Base-by-base conservation (phyloP, 53 echinoderm and acorn worm species). In the Holothuria scabra region DNA sequence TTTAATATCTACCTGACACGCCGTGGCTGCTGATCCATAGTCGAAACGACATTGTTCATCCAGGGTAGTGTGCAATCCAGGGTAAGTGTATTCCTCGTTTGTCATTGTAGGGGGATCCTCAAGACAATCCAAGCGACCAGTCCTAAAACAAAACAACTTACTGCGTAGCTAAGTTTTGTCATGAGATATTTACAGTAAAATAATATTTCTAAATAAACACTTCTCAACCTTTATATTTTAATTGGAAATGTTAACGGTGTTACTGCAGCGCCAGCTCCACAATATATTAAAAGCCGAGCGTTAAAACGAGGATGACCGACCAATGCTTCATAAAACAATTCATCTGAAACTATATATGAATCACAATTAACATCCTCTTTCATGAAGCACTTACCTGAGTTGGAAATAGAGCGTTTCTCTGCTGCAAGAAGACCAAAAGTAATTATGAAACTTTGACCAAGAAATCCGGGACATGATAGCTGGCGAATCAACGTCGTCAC, bases 1-100 rank as follows among this genome's bases (percentile, higher is more conserved):
- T 14, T n/a, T n/a, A n/a, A n/a, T n/a, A 52, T 52, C 28, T 78
- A 78, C 78, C 25, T 22, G 24, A 57, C 78, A 78, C 20, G 78
- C 78, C 4, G 33, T 58, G 13, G 78, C 78, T 28, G 32, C 12
- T 56, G 78, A 59, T 78, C 78, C 78, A 57, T 29, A 78, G 31
- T 14, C 30, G 33, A 78, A 78, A 11, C 58, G 78, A 32, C 78
- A 78, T 20, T 78, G 78, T 31, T 78, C 78, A 30, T 78, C 78
- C 9, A 78, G 52, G 18, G 57, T 56, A 1, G 78, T 30, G 13
- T 23, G 12, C 5, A 78, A 19, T 12, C 78, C 78, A 5, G 78
- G 78, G 10, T 78, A 78, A 18, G 57, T 78, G 5, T 19, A 18
- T 8, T 56, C 57, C 8, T 28, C 19, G 52, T 78, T 31, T 19